A percentile compares a stretch with the other conserved stretches of the same genome.
phyloP scores from a whole-genome alignment of 2,113 vertebrate genomes.

The Colinus virginianus region DNA sequence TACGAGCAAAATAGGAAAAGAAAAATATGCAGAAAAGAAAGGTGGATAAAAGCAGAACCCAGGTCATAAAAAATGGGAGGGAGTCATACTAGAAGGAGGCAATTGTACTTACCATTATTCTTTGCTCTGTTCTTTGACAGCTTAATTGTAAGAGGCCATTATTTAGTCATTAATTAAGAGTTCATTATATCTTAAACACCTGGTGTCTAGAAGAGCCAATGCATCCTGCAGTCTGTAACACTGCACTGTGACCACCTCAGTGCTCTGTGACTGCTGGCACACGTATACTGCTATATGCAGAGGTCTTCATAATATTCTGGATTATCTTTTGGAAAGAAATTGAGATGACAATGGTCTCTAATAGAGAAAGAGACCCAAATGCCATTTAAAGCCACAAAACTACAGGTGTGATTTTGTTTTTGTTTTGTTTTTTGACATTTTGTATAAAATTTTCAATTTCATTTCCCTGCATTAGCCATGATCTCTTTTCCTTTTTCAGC shows the following conservation, averaged over 20 bases:
- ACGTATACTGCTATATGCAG: background rate
- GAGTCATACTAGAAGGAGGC: background rate
- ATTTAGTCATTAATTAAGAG: conserved; percentile 53
- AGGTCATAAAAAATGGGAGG: background rate
- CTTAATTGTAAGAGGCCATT: conserved; percentile 17
- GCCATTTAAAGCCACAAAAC: fast-evolving
- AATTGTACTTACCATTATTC: background rate
- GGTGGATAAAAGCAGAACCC: background rate
- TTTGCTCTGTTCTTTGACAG: background rate
- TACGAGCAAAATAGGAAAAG: background rate
- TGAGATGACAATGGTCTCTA: background rate
- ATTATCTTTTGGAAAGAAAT: background rate
- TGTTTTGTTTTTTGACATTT: background rate
- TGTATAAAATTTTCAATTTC: background rate
- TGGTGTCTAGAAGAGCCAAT: background rate
- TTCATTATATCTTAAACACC: conserved; percentile 23
- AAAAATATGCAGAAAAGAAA: background rate
- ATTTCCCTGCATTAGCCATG: background rate
- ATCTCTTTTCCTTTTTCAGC: background rate
- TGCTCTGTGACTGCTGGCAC: background rate
- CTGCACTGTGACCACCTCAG: background rate
- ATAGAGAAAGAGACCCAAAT: background rate
- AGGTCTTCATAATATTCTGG: background rate
- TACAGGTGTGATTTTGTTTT: no score
- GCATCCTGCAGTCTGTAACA: background rate